These are phyloP conservation scores for Monopterus albus DNA, from an alignment of 2,113 vertebrate species.

Conservation along the genomic window DNA sequence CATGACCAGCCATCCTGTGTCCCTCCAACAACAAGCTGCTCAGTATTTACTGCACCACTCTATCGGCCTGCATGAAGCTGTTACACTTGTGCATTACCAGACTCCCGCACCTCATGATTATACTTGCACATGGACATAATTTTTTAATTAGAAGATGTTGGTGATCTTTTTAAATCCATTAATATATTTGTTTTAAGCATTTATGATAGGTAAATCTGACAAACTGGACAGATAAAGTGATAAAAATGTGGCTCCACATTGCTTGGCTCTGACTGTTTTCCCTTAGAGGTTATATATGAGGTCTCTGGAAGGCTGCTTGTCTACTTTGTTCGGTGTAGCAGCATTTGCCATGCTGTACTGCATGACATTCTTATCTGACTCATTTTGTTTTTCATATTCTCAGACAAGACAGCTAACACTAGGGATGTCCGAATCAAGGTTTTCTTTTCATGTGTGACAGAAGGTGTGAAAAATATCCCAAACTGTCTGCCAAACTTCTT, in stretches of 20 bases:
- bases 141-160: too few relatives aligned
- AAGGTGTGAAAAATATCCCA: neutral
- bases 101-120: neutral
- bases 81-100: slow-evolving; percentile 18
- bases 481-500: neutral
- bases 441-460: neutral
- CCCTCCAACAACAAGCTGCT: slow-evolving; percentile 56
- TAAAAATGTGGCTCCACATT: neutral
- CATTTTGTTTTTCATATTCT: slow-evolving; percentile 16
- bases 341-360: neutral
- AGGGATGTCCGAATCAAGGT: neutral
- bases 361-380: neutral
- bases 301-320: neutral
- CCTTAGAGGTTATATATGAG: neutral
- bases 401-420: neutral
- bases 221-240: neutral
- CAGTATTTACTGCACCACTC: slow-evolving; percentile 13
- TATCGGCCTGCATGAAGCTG: slow-evolving; percentile 31
- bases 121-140: too few relatives aligned
- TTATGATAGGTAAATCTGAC: neutral
- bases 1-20: slow-evolving; percentile 47
- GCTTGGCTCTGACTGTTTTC: neutral
- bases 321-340: slow-evolving; percentile 10
- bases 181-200: neutral
- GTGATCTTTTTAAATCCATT: too few relatives aligned